These are phyloP conservation scores for Paralichthys olivaceus DNA, from an alignment of 2,113 vertebrate species.

Conservation along the genomic window DNA sequence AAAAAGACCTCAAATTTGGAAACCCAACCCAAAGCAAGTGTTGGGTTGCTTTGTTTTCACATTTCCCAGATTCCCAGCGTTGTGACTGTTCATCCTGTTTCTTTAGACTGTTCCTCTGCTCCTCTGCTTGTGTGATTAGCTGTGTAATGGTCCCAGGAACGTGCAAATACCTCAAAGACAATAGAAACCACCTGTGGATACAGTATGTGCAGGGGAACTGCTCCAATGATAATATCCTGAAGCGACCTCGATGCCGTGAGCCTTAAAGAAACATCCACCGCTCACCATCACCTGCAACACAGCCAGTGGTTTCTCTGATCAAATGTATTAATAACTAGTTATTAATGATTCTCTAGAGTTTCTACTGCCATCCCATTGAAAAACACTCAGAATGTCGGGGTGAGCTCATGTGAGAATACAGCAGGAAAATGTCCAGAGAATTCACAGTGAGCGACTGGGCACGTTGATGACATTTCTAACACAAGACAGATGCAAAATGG, in stretches of 20 bases:
- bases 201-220: neutral
- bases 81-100: slow-evolving; percentile 62
- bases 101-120: slow-evolving; percentile 51
- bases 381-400: too few relatives aligned
- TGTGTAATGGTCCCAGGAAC: slow-evolving; percentile 21
- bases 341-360: too few relatives aligned
- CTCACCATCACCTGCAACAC: neutral
- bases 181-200: slow-evolving; percentile 44
- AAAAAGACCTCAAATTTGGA: slow-evolving; percentile 11
- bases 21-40: slow-evolving; percentile 13
- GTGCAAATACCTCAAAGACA: slow-evolving; percentile 35
- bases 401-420: too few relatives aligned
- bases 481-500: too few relatives aligned
- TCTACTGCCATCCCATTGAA: too few relatives aligned
- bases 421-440: too few relatives aligned
- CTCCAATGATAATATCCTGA: slow-evolving; percentile 44
- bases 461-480: too few relatives aligned
- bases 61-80: slow-evolving; percentile 36
- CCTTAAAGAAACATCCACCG: neutral
- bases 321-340: too few relatives aligned
- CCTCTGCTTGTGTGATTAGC: slow-evolving; percentile 23
- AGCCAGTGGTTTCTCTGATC: neutral
- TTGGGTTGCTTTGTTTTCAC: slow-evolving; percentile 44
- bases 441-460: too few relatives aligned
- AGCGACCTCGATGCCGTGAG: neutral